Base-by-base conservation (phyloP, 2,113 vertebrate species). In the Vulpes lagopus region DNA sequence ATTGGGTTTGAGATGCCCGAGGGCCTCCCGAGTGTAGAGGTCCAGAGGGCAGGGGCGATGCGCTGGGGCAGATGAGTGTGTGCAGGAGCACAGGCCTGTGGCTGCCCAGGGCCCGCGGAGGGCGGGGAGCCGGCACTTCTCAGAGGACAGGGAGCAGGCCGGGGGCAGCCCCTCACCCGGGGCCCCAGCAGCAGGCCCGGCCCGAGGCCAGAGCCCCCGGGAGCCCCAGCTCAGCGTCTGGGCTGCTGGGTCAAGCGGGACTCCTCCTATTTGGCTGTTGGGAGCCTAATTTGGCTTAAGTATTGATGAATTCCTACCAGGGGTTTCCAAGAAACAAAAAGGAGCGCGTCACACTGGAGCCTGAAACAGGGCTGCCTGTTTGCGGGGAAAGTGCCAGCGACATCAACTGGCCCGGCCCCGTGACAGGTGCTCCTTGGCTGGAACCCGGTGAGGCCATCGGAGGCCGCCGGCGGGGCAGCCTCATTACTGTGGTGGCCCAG, bases 391-490 rank as follows among this genome's bases (percentile, higher is more conserved):
- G 32, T 25, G 49, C 35, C 87, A 7, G 1, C 43, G 23, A 2
- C n/a, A 20, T 85, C 11, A 11, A 43, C 35, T 17, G 65, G 53
- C 43, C 87, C 57, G 1, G 67, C 22, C 85, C 78, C 0, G 3
- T 1, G 69, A 19, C 55, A 15, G 59, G 22, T 43, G 3, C 60
- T 65, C 60, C 16, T 62, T 60, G 22, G 1, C 62, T 6, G 30
- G 79, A 73, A 35, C 15, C 9, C 17, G 53, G 71, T 82, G 78
- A 32, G 83, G 92, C 73, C 71, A 60, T 2, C 0, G 1, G 94
- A 88, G 81, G 69, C 87, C 1, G 79, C 80, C 30, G 12, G 64
- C 2, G 6, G 71, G 95, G 89, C 85, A 51, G 96, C 82, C 97
- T 96, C 96, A 83, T 93, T 89, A 95, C 55, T 0, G 35, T 7